Evolutionary conservation across 2,113 vertebrate species (phyloP).

Genomic region (Oophaga pumilio): DNA sequence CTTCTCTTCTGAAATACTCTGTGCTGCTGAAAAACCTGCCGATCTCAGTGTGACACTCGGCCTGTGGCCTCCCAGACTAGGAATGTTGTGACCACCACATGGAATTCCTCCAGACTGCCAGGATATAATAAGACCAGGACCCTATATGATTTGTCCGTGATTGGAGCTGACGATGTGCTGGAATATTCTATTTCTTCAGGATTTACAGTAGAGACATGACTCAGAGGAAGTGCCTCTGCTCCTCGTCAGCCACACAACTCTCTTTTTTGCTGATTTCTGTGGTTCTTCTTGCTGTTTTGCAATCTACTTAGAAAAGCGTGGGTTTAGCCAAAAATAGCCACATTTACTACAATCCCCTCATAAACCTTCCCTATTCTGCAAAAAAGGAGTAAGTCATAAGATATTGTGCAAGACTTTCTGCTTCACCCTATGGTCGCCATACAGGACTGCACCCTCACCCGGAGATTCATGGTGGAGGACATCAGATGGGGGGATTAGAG

Average conservation of each 20-base stretch:
- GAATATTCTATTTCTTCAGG: background rate
- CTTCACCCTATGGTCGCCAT: background rate
- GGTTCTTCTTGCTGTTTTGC: background rate
- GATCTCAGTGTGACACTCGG: no score
- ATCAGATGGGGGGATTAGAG: no score
- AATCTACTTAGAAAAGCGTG: conserved; percentile 18
- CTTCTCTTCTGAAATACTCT: no score
- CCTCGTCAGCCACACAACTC: background rate
- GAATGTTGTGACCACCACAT: no score
- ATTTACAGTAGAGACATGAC: background rate
- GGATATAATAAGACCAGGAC: background rate
- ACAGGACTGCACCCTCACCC: background rate
- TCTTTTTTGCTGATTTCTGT: background rate
- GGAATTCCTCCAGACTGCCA: background rate
- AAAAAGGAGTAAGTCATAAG: background rate
- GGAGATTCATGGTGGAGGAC: background rate
- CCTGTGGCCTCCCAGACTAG: no score
- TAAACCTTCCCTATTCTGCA: conserved; percentile 5
- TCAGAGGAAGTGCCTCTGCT: background rate
- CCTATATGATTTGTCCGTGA: background rate
- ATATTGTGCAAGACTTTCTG: background rate
- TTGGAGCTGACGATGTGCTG: background rate
- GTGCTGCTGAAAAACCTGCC: no score
- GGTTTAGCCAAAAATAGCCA: background rate
- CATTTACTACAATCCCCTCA: conserved; percentile 15